Evolutionary conservation across 2,888 invertebrate genomes (phyloP).

Genomic region (Camptogramma bilineatum): DNA sequence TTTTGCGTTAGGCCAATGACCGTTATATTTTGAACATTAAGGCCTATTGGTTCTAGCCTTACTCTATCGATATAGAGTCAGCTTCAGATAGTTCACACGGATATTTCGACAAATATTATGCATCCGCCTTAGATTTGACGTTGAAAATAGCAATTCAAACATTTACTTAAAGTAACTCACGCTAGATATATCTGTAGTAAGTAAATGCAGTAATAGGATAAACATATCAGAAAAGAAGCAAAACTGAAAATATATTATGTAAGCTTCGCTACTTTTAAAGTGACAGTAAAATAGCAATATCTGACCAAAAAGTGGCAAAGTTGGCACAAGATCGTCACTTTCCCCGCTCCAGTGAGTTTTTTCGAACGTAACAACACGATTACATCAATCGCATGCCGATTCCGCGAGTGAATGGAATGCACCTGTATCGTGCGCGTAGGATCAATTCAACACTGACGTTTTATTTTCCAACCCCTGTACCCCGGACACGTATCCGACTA

Average conservation of each 20-base stretch:
- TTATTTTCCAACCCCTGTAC: constrained; percentile 4
- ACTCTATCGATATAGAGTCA: background rate
- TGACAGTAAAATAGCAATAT: constrained; percentile 9
- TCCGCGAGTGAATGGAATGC: constrained; percentile 64
- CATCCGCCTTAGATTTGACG: background rate
- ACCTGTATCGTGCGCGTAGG: constrained; percentile 63
- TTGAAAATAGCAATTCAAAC: background rate
- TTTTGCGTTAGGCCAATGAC: no score
- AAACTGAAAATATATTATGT: no score
- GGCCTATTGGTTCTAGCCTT: background rate
- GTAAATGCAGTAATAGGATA: no score
- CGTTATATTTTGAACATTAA: background rate
- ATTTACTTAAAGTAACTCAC: background rate
- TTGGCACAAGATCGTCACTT: constrained; percentile 67
- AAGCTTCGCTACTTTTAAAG: background rate
- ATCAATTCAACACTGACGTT: constrained; percentile 20
- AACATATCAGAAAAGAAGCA: no score
- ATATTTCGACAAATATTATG: background rate
- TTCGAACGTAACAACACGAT: constrained; percentile 79
- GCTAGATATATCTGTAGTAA: background rate
- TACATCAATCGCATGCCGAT: constrained; percentile 82
- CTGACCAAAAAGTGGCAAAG: constrained; percentile 13
- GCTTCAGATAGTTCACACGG: background rate
- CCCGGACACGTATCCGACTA: background rate
- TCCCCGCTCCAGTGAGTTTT: constrained; percentile 82